Conservation (phyloP, 2,113 vertebrate species). For the Nematolebias whitei region DNA sequence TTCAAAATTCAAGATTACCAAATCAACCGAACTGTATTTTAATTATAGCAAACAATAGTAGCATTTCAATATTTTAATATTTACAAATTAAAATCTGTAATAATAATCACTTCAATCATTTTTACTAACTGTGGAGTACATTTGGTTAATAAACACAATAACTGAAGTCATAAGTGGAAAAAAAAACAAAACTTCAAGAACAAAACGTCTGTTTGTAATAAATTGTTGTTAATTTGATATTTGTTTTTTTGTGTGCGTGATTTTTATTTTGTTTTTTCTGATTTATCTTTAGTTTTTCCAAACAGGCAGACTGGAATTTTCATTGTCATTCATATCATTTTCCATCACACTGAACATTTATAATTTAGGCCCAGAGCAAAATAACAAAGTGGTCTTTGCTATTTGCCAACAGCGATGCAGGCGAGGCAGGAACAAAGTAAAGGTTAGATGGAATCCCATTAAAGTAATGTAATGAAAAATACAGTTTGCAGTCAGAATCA, state of each 20-base stretch:
- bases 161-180: no score
- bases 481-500: constrained; percentile 12
- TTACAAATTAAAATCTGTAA: no score
- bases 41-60: no score
- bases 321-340: constrained; percentile 11
- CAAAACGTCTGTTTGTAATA: no score
- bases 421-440: constrained; percentile 20
- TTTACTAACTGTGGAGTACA: no score
- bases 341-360: constrained; percentile 23
- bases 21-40: no score
- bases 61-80: no score
- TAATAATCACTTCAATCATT: no score
- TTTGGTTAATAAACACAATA: no score
- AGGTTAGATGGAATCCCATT: constrained; percentile 24
- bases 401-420: constrained; percentile 28
- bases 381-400: constrained; percentile 33
- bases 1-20: no score
- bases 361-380: constrained; percentile 31
- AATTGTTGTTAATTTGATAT: no score
- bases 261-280: not conserved
- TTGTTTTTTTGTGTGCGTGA: no score
- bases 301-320: constrained; percentile 21
- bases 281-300: constrained; percentile 4
- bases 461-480: constrained; percentile 21
- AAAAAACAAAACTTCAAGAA: not conserved